These are phyloP conservation scores for Drosophila siamana DNA, from an alignment of 2,888 invertebrate genomes.

Conservation along the genomic window DNA sequence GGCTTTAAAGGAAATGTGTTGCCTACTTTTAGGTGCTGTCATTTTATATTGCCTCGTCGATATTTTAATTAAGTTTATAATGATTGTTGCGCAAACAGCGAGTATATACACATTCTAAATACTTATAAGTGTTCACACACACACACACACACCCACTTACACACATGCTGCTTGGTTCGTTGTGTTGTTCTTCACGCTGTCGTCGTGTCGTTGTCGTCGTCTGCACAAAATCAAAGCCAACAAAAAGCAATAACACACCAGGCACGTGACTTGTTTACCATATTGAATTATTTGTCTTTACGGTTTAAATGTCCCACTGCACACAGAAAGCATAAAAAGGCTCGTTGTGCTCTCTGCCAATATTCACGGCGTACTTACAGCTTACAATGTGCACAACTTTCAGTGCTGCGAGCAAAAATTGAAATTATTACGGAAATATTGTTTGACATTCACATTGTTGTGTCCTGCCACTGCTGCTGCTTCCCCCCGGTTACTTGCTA, in stretches of 20 bases:
- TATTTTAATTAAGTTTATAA: constrained; percentile 80
- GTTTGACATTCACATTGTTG: constrained; percentile 51
- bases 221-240: constrained; percentile 63
- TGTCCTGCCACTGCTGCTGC: constrained; percentile 20
- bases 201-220: constrained; percentile 23
- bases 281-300: constrained; percentile 79
- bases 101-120: constrained; percentile 15
- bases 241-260: constrained; percentile 71
- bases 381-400: constrained; percentile 43
- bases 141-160: not conserved
- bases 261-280: constrained; percentile 83
- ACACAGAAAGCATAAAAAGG: constrained; percentile 23
- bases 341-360: not conserved
- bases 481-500: constrained; percentile 6
- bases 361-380: not conserved
- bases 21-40: constrained; percentile 40
- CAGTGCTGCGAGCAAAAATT: constrained; percentile 49
- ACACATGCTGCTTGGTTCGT: not conserved
- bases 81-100: constrained; percentile 47
- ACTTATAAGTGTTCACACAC: constrained; percentile 9
- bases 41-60: constrained; percentile 61
- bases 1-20: constrained; percentile 43
- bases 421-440: constrained; percentile 66
- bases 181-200: constrained; percentile 22
- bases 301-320: constrained; percentile 60